phyloP scores from a whole-genome alignment of 1,140 invertebrate genomes.

The Cherax quadricarinatus region DNA sequence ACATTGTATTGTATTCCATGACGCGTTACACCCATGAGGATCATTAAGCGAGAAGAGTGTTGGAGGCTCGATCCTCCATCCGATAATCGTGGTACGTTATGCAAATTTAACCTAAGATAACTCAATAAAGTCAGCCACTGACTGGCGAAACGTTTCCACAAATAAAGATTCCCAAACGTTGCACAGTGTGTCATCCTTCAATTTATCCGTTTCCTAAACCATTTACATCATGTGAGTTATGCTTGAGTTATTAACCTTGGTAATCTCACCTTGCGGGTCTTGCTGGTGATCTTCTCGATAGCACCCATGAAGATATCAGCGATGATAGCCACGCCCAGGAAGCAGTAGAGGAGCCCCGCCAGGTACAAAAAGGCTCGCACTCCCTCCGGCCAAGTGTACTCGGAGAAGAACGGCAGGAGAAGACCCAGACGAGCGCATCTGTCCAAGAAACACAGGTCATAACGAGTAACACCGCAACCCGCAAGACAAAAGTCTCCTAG shows the following conservation, averaged over 20 bases:
- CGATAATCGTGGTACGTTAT: too few species aligned
- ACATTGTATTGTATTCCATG: too few species aligned
- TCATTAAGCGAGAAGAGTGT: too few species aligned
- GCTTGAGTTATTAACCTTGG: constrained; percentile 56
- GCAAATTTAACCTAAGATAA: too few species aligned
- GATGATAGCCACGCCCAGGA: constrained; percentile 81
- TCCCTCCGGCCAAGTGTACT: constrained; percentile 78
- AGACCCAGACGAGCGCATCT: constrained; percentile 76
- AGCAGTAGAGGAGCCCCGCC: constrained; percentile 80
- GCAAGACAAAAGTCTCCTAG: background rate
- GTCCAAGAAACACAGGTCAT: background rate
- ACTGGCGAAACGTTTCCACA: too few species aligned
- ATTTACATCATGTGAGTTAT: too few species aligned
- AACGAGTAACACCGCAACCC: background rate
- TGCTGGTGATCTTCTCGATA: constrained; percentile 83
- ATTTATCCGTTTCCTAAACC: too few species aligned
- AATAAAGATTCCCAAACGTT: too few species aligned
- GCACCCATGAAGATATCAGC: constrained; percentile 81
- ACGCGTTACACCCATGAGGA: too few species aligned
- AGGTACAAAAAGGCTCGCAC: constrained; percentile 79
- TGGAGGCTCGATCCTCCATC: too few species aligned
- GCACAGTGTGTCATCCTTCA: too few species aligned
- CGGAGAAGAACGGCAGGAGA: constrained; percentile 80
- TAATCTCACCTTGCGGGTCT: constrained; percentile 78
- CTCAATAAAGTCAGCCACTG: too few species aligned